phyloP scores from a whole-genome alignment of 2,797 vertebrate species.

The Glossophaga mutica region DNA sequence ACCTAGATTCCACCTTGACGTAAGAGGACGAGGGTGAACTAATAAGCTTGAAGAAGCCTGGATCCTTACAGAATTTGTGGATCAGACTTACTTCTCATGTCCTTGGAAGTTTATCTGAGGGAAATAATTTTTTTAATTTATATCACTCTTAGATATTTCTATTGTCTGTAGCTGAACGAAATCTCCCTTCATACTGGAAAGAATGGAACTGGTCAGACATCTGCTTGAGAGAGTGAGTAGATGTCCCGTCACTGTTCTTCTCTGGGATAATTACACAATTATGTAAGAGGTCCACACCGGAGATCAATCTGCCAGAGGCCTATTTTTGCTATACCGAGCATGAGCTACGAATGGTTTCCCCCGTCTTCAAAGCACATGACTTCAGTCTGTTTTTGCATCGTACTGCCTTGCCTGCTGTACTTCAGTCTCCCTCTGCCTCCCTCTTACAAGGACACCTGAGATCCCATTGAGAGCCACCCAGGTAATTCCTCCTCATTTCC shows the following conservation, averaged over 20 bases:
- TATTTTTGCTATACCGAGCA: neutral
- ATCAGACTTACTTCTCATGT: neutral
- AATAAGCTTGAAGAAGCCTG: neutral
- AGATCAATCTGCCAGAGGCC: neutral
- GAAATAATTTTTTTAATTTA: neutral
- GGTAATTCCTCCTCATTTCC: neutral
- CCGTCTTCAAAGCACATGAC: neutral
- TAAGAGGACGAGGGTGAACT: no score
- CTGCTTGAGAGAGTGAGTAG: neutral
- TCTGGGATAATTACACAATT: neutral
- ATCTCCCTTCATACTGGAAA: neutral
- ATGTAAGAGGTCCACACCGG: neutral
- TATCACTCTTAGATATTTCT: neutral
- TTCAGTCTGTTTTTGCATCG: neutral
- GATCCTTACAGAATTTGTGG: neutral
- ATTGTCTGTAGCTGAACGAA: neutral
- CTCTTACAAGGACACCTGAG: neutral
- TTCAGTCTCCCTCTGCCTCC: neutral
- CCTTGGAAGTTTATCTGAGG: neutral
- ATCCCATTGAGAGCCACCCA: neutral
- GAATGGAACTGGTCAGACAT: neutral
- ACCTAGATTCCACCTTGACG: neutral
- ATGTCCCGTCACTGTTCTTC: neutral
- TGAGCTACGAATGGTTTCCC: neutral
- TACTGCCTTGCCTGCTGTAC: neutral